A percentile compares a stretch with the other conserved stretches of the same genome.
Evolutionary conservation across 1,140 invertebrate genomes (phyloP).

Genomic region (Holotrichia oblita): DNA sequence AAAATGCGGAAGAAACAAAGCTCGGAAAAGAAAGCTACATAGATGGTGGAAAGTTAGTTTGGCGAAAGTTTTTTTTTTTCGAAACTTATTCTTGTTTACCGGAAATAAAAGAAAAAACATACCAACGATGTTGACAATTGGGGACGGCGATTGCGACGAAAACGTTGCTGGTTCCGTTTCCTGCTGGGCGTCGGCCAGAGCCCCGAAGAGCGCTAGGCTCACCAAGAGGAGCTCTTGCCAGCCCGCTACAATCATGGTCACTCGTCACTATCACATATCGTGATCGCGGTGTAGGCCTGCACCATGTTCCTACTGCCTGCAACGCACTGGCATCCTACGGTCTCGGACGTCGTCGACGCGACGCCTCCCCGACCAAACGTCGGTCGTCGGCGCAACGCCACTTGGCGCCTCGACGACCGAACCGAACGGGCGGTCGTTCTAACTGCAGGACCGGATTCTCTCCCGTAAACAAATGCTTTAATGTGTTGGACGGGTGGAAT

Average conservation of each 20-base stretch:
- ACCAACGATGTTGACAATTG: neutral
- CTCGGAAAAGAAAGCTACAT: too few relatives aligned
- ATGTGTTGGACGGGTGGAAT: too few relatives aligned
- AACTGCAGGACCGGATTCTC: neutral
- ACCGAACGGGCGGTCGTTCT: neutral
- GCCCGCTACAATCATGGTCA: constrained; percentile 28
- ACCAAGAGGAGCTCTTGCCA: constrained; percentile 26
- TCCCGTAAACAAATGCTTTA: constrained; percentile 18
- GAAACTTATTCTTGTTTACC: too few relatives aligned
- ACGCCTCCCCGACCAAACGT: neutral
- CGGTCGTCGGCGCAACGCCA: neutral
- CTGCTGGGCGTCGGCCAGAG: constrained; percentile 28
- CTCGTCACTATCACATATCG: constrained; percentile 25
- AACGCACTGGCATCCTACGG: constrained; percentile 17
- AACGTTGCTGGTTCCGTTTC: neutral
- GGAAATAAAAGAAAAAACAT: neutral
- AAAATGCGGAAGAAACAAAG: neutral
- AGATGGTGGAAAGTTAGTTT: too few relatives aligned
- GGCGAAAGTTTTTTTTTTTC: too few relatives aligned
- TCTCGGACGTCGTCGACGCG: neutral
- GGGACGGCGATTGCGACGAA: neutral
- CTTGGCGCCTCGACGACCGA: constrained; percentile 9
- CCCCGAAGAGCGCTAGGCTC: constrained; percentile 36
- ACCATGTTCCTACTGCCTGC: constrained; percentile 25
- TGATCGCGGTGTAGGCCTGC: constrained; percentile 15